Conservation (phyloP, 35 echinoderm and acorn worm species). For the Ophioderma brevispina region DNA sequence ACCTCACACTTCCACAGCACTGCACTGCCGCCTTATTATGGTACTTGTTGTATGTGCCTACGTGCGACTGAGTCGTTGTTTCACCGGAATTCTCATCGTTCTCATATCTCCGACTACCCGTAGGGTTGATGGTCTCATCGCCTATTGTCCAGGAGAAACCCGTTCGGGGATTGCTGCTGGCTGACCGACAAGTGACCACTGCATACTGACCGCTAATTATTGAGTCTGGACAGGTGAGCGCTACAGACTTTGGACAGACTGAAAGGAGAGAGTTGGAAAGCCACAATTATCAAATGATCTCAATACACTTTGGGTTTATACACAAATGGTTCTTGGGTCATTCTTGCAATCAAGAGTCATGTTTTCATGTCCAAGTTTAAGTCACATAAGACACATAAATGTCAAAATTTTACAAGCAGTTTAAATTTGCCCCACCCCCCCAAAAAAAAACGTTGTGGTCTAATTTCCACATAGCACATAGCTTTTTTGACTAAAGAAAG, state of each 20-base stretch:
- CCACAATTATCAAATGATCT: too few species aligned
- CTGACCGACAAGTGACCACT: background rate
- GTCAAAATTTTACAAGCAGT: too few species aligned
- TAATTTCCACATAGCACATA: too few species aligned
- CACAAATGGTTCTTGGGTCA: too few species aligned
- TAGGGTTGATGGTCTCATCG: background rate
- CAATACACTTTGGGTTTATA: too few species aligned
- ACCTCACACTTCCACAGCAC: background rate
- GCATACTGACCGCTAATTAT: background rate
- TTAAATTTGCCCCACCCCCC: too few species aligned
- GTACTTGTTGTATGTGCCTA: background rate
- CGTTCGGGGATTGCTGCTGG: background rate
- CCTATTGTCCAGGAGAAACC: background rate
- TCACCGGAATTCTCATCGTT: background rate
- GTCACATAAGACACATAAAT: too few species aligned
- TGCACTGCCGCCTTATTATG: background rate
- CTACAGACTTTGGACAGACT: background rate
- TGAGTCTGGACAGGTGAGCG: background rate
- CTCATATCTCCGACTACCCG: background rate
- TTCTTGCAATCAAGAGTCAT: too few species aligned
- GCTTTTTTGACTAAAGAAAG: too few species aligned
- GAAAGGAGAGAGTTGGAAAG: background rate
- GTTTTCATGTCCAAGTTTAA: too few species aligned
- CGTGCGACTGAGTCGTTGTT: background rate
- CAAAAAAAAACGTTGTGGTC: too few species aligned